phyloP scores from a whole-genome alignment of 2,888 invertebrate species.

The Gonocerus acuteangulatus region DNA sequence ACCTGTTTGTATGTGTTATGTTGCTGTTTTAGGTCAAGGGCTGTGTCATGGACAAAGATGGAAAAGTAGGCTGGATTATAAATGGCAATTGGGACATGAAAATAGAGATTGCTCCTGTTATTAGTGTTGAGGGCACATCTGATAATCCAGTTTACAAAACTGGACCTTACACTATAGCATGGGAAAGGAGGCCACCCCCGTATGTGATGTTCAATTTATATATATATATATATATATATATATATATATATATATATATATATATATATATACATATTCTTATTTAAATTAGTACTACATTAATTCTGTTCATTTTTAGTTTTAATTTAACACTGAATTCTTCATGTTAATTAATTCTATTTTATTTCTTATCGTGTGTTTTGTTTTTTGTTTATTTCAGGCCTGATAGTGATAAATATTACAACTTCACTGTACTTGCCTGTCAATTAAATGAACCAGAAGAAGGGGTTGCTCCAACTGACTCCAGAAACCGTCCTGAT shows the following conservation, averaged over 20 bases:
- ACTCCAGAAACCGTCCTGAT: conserved; percentile 86
- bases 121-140: conserved; percentile 56
- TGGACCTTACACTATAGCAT: conserved; percentile 73
- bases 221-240: background rate
- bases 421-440: conserved; percentile 90
- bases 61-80: conserved; percentile 57
- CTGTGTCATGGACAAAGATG: conserved; percentile 52
- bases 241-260: background rate
- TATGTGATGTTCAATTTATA: conserved; percentile 43
- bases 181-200: conserved; percentile 75
- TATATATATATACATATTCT: too few relatives aligned
- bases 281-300: too few relatives aligned
- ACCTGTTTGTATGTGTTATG: too few relatives aligned
- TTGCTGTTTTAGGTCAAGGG: conserved; percentile 56
- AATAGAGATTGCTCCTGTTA: conserved; percentile 89
- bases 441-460: conserved; percentile 95
- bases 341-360: too few relatives aligned
- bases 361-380: too few relatives aligned
- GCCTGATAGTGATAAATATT: conserved; percentile 63
- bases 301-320: too few relatives aligned
- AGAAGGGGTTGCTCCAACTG: conserved; percentile 86
- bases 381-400: too few relatives aligned
- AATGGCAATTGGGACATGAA: conserved; percentile 91
- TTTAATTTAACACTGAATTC: too few relatives aligned
- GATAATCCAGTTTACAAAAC: conserved; percentile 89